Conservation (phyloP, 2,888 invertebrate genomes). For the Limnephilus rhombicus region DNA sequence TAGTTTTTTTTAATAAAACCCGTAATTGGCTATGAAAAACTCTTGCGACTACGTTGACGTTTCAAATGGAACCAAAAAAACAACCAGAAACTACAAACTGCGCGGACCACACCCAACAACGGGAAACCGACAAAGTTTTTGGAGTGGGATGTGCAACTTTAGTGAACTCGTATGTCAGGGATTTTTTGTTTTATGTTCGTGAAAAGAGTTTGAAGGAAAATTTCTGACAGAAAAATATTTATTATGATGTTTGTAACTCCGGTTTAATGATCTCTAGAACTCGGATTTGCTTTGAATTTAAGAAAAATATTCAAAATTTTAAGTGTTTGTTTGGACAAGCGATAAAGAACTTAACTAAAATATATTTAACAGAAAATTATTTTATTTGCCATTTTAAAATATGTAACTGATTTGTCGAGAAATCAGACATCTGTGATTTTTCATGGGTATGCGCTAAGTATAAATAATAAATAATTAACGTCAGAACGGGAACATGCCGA, state of each 20-base stretch:
- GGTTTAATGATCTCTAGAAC: no score
- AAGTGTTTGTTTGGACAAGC: no score
- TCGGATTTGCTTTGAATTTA: no score
- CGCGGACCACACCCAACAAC: neutral
- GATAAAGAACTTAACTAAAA: no score
- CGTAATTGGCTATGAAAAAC: neutral
- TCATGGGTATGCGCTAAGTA: no score
- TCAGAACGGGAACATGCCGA: no score
- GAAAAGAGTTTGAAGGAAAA: neutral
- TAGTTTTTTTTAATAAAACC: neutral
- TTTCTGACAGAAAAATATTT: neutral
- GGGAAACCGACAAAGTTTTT: neutral
- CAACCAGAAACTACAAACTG: neutral
- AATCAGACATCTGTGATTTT: no score
- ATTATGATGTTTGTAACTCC: neutral
- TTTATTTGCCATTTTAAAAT: no score
- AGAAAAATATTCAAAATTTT: no score
- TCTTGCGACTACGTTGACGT: neutral
- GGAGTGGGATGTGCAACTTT: neutral
- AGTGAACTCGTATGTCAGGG: neutral
- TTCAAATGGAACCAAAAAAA: neutral
- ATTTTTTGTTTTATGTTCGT: neutral
- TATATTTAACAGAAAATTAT: no score
- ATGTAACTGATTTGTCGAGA: no score
- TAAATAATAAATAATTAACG: no score